Evolutionary conservation across 1,140 invertebrate species (phyloP), one percentile per base, ranked within the genome.

Genomic region (Anagrus nilaparvatae): DNA sequence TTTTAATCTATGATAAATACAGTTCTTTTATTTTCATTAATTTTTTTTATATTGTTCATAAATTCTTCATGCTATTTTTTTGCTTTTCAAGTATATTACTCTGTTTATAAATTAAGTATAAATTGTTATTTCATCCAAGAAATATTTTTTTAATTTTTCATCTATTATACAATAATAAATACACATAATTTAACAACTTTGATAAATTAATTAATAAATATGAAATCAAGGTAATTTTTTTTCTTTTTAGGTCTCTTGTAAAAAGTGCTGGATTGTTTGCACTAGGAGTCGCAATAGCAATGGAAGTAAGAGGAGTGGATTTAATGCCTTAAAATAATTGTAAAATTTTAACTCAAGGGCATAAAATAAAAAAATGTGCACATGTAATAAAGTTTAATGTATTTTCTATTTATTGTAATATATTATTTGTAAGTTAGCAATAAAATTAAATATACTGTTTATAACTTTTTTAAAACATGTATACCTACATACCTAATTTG

Each of bases 191-290:
- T n/a, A 9, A 30, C 5, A 13, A 9, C 28, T 30, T 13, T 13
- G 7, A 10, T 13, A 30, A 30, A n/a, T 30, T 9, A 9, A 30
- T 30, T 30, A 7, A 13, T 43, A n/a, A 7, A 14, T 16, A 10
- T 34, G 9, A 8, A 16, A 33, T 17, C n/a, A 13, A 20, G 5
- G 25, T 28, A 7, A 34, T 19, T 2, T 33, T 41, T 48, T 34
- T 46, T 47, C 17, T 48, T 68, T 72, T 37, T 62, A 82, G 80
- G 80, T 77, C 77, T 49, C 40, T 81, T 12, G 70, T 81, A 13
- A 82, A 82, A 62, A 80, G 78, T 56, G 67, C 80, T 34, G 76
- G 72, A 28, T 67, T 82, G 48, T 82, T 82, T 54, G 66, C 72
- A 41, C 48, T 82, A 17, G 79, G 80, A 27, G 68, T 82, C 9